Conservation (phyloP, 2,797 vertebrate genomes). For the Monodelphis domestica region DNA sequence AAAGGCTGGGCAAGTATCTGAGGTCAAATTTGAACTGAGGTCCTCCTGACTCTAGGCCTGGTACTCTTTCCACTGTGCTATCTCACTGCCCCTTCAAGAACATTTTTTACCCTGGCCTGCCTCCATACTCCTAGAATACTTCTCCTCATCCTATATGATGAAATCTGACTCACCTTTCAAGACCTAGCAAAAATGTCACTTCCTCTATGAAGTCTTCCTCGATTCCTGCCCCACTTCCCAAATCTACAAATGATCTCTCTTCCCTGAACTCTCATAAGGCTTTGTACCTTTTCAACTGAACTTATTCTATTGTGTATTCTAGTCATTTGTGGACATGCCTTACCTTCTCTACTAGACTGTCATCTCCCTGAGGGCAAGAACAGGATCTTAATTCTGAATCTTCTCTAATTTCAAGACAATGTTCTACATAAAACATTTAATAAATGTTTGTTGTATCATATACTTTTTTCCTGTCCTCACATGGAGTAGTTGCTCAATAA, state of each 20-base stretch:
- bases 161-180: neutral
- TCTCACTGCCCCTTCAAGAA: too few relatives aligned
- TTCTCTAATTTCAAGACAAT: neutral
- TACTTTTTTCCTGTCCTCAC: conserved; percentile 7
- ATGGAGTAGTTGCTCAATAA: conserved; percentile 18
- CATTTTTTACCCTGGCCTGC: neutral
- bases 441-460: neutral
- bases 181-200: neutral
- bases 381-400: neutral
- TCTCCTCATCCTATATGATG: neutral
- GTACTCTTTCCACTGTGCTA: too few relatives aligned
- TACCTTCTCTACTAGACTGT: neutral
- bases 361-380: neutral
- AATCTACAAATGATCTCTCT: neutral
- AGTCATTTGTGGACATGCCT: neutral
- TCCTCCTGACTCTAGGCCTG: too few relatives aligned
- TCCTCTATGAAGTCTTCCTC: neutral
- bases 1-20: too few relatives aligned
- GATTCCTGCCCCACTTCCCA: neutral
- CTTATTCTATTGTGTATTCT: neutral
- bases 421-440: neutral
- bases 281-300: neutral
- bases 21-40: too few relatives aligned
- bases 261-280: neutral
- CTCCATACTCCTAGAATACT: neutral